These are phyloP conservation scores for Alaudala cheleensis DNA, from an alignment of 2,113 vertebrate genomes.

Conservation along the genomic window DNA sequence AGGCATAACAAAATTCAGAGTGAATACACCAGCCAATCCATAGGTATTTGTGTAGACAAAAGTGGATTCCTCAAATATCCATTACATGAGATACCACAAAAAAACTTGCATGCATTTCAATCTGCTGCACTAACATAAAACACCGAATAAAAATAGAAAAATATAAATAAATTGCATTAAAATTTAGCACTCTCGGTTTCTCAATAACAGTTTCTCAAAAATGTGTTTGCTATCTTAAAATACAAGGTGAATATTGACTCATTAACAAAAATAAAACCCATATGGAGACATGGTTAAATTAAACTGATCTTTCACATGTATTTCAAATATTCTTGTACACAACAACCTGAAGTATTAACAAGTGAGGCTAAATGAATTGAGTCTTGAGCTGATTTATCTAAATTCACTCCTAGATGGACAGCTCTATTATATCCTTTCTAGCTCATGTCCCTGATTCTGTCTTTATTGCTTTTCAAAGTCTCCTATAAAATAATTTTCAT, in stretches of 20 bases:
- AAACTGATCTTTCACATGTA: not conserved
- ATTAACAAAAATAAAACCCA: slow-evolving; percentile 35
- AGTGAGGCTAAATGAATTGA: not conserved
- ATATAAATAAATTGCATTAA: slow-evolving; percentile 12
- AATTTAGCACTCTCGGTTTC: not conserved
- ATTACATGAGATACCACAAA: not conserved
- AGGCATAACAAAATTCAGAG: slow-evolving; percentile 32
- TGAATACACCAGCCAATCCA: not conserved
- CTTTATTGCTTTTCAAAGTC: not conserved
- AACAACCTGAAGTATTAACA: not conserved
- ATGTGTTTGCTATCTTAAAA: not conserved
- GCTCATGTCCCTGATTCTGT: not conserved
- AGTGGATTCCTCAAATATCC: not conserved
- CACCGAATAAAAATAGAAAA: slow-evolving; percentile 3
- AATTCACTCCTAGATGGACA: not conserved
- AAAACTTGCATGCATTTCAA: not conserved
- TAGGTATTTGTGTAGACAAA: slow-evolving; percentile 1
- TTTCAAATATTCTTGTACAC: not conserved
- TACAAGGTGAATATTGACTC: slow-evolving; percentile 35
- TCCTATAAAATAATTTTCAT: not conserved
- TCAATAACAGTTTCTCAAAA: not conserved
- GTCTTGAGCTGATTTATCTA: not conserved
- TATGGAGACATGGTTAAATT: slow-evolving; percentile 16
- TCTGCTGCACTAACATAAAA: not conserved
- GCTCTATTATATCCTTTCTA: not conserved